Percentiles rank a stretch among this genome's conserved stretches.
Evolutionary conservation across 2,113 vertebrate genomes (phyloP).

Genomic region (Callospermophilus lateralis): DNA sequence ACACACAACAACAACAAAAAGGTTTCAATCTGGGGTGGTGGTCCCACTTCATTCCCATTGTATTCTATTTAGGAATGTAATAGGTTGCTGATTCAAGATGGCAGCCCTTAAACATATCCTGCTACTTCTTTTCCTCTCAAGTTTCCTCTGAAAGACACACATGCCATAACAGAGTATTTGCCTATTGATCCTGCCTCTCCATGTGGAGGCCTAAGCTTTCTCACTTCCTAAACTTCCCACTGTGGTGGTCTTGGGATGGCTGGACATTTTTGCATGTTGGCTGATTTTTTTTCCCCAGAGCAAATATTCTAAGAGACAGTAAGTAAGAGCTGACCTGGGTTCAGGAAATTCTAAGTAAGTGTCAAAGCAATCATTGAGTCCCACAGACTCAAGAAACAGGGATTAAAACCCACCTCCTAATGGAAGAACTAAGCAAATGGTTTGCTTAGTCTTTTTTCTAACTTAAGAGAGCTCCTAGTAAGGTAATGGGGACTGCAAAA

Average conservation of each 20-base stretch:
- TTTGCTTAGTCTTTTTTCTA: background rate
- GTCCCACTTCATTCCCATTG: background rate
- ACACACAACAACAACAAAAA: no score
- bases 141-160: background rate
- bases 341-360: background rate
- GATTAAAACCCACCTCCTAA: background rate
- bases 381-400: background rate
- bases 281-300: background rate
- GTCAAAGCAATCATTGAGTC: background rate
- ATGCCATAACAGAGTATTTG: background rate
- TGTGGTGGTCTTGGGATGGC: background rate
- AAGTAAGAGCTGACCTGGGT: background rate
- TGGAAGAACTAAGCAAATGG: background rate
- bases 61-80: background rate
- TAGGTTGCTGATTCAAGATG: slow-evolving; percentile 13
- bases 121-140: background rate
- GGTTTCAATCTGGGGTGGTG: no score
- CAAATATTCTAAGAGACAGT: background rate
- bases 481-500: background rate
- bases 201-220: background rate
- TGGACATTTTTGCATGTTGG: background rate
- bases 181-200: background rate
- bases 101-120: background rate
- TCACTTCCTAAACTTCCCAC: background rate
- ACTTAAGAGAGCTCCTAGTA: background rate